A percentile compares a stretch with the other conserved stretches of the same genome.
Evolutionary conservation across 2,797 vertebrate genomes (phyloP).

Genomic region (Centroberyx gerrardi): DNA sequence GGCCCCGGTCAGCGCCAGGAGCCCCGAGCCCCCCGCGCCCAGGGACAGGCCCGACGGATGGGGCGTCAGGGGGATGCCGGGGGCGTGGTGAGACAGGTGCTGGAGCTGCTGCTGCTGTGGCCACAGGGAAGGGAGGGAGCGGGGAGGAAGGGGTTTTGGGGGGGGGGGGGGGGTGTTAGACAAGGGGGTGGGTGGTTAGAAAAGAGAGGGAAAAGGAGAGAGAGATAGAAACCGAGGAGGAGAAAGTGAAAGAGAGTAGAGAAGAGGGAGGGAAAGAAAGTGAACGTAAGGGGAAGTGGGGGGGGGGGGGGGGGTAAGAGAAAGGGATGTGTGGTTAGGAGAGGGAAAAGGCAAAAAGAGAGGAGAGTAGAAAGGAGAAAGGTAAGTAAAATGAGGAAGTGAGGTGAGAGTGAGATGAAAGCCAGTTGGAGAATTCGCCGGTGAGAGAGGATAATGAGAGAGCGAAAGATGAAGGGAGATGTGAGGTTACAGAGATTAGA

Average conservation of each 20-base stretch:
- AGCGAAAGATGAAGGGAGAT: slow-evolving; percentile 46
- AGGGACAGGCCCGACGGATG: slow-evolving; percentile 89
- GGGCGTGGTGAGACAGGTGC: slow-evolving; percentile 93
- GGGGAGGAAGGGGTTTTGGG: slow-evolving; percentile 2
- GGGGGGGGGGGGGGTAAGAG: slow-evolving; percentile 32
- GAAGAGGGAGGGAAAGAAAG: background rate
- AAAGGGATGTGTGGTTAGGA: slow-evolving; percentile 28
- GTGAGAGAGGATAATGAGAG: slow-evolving; percentile 47
- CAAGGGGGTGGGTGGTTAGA: slow-evolving; percentile 49
- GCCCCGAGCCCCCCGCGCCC: slow-evolving; percentile 82
- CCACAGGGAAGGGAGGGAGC: slow-evolving; percentile 65
- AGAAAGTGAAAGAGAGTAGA: background rate
- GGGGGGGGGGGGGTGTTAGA: slow-evolving; percentile 9
- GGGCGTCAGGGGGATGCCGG: slow-evolving; percentile 88
- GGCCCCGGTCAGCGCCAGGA: slow-evolving; percentile 89
- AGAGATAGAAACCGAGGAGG: slow-evolving; percentile 22
- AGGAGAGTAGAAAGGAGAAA: background rate
- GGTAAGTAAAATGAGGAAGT: background rate
- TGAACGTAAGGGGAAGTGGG: slow-evolving; percentile 16
- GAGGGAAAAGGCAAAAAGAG: background rate
- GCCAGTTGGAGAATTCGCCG: slow-evolving; percentile 41
- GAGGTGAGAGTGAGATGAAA: slow-evolving; percentile 35
- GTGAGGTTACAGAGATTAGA: slow-evolving; percentile 58
- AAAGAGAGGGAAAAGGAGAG: slow-evolving; percentile 17
- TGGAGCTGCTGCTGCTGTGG: slow-evolving; percentile 97